phyloP scores from a whole-genome alignment of 2,113 vertebrate species.

The Gasterosteus aculeatus region DNA sequence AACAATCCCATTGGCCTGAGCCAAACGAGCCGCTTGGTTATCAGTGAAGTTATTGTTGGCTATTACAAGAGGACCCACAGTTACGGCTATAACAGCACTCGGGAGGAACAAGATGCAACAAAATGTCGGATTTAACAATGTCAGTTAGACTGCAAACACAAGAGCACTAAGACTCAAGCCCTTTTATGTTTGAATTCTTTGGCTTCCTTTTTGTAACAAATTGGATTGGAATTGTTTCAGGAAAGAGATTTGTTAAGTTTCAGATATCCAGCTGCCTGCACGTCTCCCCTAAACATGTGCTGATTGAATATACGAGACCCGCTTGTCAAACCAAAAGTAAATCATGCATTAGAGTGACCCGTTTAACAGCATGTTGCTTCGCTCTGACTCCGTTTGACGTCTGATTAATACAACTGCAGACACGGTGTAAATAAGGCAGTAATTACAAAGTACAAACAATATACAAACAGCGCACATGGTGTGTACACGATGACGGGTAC shows the following conservation, averaged over 20 bases:
- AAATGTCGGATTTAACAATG: not conserved
- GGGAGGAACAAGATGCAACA: not conserved
- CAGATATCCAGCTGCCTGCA: constrained; percentile 22
- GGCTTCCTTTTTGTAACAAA: not conserved
- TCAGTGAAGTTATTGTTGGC: not conserved
- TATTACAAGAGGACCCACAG: not conserved
- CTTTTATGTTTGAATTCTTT: not conserved
- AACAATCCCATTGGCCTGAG: not conserved
- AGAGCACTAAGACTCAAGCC: not conserved
- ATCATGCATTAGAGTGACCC: constrained; percentile 40
- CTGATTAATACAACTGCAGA: constrained; percentile 42
- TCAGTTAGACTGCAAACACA: not conserved
- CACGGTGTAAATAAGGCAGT: constrained; percentile 24
- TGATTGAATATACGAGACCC: constrained; percentile 38
- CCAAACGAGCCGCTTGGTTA: not conserved
- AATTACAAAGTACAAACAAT: constrained; percentile 43
- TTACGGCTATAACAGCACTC: not conserved
- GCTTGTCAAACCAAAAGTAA: constrained; percentile 45
- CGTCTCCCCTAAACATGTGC: constrained; percentile 31
- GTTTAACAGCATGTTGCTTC: constrained; percentile 19
- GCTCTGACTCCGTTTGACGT: constrained; percentile 40
- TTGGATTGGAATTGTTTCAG: constrained; percentile 3
- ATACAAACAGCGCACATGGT: constrained; percentile 44
- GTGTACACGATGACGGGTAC: constrained; percentile 23
- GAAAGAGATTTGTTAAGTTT: not conserved